Evolutionary conservation across 1,140 invertebrate species (phyloP).

Genomic region (Caenorhabditis briggsae): DNA sequence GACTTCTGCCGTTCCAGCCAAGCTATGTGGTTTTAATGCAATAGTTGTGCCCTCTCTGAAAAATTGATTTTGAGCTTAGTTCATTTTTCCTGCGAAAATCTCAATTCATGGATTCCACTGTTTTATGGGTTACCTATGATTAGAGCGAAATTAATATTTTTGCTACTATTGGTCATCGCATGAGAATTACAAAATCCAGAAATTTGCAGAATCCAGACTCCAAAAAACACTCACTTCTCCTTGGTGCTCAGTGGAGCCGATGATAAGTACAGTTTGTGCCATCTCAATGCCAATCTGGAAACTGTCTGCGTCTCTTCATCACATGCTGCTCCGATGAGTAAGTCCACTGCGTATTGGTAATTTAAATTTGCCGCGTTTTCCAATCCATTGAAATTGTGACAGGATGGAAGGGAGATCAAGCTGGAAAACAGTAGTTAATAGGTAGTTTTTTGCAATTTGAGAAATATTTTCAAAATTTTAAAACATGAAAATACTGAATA

Average conservation of each 20-base stretch:
- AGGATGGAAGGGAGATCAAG: slow-evolving; percentile 54
- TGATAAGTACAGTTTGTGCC: slow-evolving; percentile 2
- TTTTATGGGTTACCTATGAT: too few species aligned
- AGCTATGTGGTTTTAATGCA: slow-evolving; percentile 24
- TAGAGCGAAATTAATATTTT: background rate
- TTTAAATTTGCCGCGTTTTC: slow-evolving; percentile 47
- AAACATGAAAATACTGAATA: too few species aligned
- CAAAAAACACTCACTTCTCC: slow-evolving; percentile 2
- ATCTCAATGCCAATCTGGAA: slow-evolving; percentile 5
- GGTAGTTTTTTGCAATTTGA: too few species aligned
- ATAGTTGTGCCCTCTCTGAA: slow-evolving; percentile 32
- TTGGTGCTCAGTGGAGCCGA: slow-evolving; percentile 11
- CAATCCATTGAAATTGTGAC: slow-evolving; percentile 56
- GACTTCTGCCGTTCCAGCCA: slow-evolving; percentile 41
- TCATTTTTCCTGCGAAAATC: too few species aligned
- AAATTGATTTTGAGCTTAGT: background rate
- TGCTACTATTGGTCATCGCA: too few species aligned
- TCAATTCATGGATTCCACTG: too few species aligned
- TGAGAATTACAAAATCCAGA: too few species aligned
- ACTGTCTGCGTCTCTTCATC: slow-evolving; percentile 51
- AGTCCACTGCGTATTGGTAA: slow-evolving; percentile 41
- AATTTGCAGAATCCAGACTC: background rate
- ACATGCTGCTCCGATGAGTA: slow-evolving; percentile 43
- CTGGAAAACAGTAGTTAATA: background rate
- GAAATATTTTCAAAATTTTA: background rate